Evolutionary conservation across 2,113 vertebrate genomes (phyloP), one percentile per base, ranked within the genome.

Genomic region (Apteryx mantelli): DNA sequence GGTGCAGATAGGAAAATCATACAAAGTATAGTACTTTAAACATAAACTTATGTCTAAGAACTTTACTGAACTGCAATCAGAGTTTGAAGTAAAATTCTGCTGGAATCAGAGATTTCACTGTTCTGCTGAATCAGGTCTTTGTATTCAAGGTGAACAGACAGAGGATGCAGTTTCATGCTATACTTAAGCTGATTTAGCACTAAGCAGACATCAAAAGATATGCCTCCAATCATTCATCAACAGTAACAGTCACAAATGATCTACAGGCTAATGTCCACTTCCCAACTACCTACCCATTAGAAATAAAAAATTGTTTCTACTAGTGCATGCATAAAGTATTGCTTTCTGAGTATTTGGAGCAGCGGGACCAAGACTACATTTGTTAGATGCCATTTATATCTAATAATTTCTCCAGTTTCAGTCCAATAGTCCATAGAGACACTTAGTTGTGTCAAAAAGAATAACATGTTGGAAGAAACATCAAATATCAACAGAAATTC

Each of bases 301-400:
- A 42, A 75, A n/a, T 9, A 32, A 40, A 61, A 42, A 34, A 76
- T 19, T 34, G 30, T 10, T 86, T 42, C 48, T n/a, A 19, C 15
- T 52, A 50, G 4, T 0, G 22, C 50, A 7, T 7, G 9, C 20
- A 7, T 0, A 7, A 22, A 66, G 19, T 8, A 3, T 26, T 26
- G 61, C 40, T 64, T 28, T 13, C 2, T 1, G n/a, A 52, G 40
- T 32, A 56, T 30, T 30, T 56, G 15, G 28, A 32, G 55, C 28
- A 56, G 24, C 3, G 30, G 69, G 5, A 83, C 34, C 26, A 77
- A 73, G 34, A 15, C 1, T 30, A 44, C 17, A 3, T 18, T 11
- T 34, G 7, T 22, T 5, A 24, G n/a, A 26, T 7, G 4, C 1
- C 61, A 32, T 17, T 13, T 46, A 17, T 58, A 32, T 26, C 63